Evolutionary conservation across 2,113 vertebrate species (phyloP).

Genomic region (Neodon shergylaensis): DNA sequence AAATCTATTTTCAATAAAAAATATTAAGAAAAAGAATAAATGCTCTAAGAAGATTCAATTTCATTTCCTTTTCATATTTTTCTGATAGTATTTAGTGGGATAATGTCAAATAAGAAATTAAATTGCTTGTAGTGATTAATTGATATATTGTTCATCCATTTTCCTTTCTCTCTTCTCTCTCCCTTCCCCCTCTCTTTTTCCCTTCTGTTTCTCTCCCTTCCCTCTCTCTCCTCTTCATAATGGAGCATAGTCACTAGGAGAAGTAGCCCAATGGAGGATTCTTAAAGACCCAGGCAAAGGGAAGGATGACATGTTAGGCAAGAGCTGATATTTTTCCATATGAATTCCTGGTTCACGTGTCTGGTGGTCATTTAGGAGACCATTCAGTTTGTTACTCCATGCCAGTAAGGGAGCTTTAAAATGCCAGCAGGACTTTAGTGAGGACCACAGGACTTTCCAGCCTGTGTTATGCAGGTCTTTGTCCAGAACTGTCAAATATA

Average conservation of each 20-base stretch:
- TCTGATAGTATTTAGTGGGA: neutral
- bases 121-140: neutral
- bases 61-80: conserved; percentile 37
- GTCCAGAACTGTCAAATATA: neutral
- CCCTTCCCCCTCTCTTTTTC: neutral
- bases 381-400: neutral
- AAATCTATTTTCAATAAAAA: neutral
- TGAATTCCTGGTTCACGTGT: neutral
- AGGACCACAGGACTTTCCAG: neutral
- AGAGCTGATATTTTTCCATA: too few relatives aligned
- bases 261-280: neutral
- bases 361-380: neutral
- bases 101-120: conserved; percentile 8
- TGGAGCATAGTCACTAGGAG: too few relatives aligned
- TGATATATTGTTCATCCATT: neutral
- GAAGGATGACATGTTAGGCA: neutral
- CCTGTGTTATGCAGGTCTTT: neutral
- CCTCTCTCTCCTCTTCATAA: neutral
- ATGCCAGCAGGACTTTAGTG: neutral
- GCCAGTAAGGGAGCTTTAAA: neutral
- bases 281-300: neutral
- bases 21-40: neutral
- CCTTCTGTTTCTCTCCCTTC: neutral
- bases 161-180: neutral
- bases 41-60: neutral